Conservation (phyloP, 2,113 vertebrate species). For the Neogale vison region DNA sequence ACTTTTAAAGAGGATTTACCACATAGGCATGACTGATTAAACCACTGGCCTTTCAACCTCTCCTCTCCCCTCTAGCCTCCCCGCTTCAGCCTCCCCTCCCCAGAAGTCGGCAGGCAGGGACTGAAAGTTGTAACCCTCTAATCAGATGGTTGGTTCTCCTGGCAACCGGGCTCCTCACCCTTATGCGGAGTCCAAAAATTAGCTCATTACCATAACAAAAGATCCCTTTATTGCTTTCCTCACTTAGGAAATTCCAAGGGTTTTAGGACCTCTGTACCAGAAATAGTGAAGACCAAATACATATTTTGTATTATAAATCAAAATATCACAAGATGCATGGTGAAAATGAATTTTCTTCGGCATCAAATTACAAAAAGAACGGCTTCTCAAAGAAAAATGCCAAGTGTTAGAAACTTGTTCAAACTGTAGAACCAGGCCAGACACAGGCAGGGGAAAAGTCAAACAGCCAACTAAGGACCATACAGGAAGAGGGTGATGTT, state of each 20-base stretch:
- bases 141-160: neutral
- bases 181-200: neutral
- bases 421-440: neutral
- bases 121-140: neutral
- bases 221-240: neutral
- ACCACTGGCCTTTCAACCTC: neutral
- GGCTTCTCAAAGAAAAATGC: neutral
- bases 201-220: neutral
- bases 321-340: neutral
- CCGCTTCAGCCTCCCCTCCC: neutral
- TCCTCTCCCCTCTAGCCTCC: neutral
- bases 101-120: neutral
- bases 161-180: neutral
- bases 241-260: neutral
- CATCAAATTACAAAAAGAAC: constrained; percentile 16
- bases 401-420: neutral
- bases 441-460: neutral
- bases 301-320: neutral
- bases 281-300: neutral
- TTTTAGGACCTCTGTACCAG: neutral
- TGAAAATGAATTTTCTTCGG: neutral
- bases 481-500: neutral
- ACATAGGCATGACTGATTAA: neutral
- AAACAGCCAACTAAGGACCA: neutral
- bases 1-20: neutral